A percentile compares a stretch with the other conserved stretches of the same genome.
Conservation (phyloP, 2,113 vertebrate genomes). For the Cyprinus carpio region DNA sequence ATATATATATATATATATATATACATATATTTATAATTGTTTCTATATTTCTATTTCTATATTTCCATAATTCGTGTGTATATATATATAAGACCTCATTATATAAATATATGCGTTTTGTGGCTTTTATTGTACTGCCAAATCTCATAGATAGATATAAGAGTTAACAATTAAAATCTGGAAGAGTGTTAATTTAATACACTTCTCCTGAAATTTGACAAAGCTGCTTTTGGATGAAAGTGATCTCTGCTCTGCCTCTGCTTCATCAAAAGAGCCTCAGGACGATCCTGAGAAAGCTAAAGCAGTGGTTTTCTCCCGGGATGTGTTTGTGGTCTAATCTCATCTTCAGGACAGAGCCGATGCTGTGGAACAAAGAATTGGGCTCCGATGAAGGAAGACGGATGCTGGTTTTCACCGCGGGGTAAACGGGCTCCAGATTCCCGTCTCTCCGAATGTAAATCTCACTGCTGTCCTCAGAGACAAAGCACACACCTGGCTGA, state of each 20-base stretch:
- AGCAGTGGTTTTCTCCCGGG: conserved; percentile 36
- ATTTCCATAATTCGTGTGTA: too few relatives aligned
- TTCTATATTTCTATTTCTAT: too few relatives aligned
- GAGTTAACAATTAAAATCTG: neutral
- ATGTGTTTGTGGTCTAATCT: conserved; percentile 58
- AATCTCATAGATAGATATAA: neutral
- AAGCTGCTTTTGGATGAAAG: neutral
- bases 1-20: too few relatives aligned
- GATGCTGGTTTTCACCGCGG: conserved; percentile 47
- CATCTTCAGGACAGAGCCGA: conserved; percentile 63
- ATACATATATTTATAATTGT: too few relatives aligned
- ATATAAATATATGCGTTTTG: neutral
- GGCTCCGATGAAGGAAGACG: conserved; percentile 55
- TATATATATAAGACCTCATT: neutral
- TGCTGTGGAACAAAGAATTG: conserved; percentile 57
- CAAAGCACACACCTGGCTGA: conserved; percentile 11
- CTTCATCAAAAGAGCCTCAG: conserved; percentile 15
- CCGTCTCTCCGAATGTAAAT: neutral
- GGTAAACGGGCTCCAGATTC: conserved; percentile 15
- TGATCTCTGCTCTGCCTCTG: neutral
- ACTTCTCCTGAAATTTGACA: neutral
- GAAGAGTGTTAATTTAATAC: neutral
- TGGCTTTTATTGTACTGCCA: neutral
- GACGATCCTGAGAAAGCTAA: conserved; percentile 50
- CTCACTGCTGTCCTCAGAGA: neutral